phyloP scores from a whole-genome alignment of 1,140 invertebrate genomes.

The Bombyx mandarina region DNA sequence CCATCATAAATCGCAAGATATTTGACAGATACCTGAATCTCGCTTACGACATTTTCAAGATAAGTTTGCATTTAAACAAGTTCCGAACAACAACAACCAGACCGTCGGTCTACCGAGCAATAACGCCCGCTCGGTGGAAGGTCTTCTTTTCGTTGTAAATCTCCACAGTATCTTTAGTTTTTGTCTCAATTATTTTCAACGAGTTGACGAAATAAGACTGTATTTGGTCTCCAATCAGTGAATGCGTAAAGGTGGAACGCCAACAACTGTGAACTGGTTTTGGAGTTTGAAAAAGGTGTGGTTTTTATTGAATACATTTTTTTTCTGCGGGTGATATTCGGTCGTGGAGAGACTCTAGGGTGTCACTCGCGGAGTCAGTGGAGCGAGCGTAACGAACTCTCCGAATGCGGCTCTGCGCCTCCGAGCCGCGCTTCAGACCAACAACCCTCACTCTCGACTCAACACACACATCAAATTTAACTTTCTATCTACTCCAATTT shows the following conservation, averaged over 20 bases:
- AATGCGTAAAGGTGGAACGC: not conserved
- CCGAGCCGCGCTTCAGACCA: slow-evolving; percentile 11
- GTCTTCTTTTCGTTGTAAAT: too few species aligned
- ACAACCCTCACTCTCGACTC: slow-evolving; percentile 27
- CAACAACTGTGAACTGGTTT: slow-evolving; percentile 18
- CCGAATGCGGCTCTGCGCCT: slow-evolving; percentile 27
- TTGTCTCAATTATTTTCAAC: not conserved
- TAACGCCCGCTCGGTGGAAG: too few species aligned
- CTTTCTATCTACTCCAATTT: too few species aligned
- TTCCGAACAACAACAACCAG: too few species aligned
- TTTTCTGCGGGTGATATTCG: slow-evolving; percentile 41
- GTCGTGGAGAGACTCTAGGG: slow-evolving; percentile 43
- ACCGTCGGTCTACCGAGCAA: too few species aligned
- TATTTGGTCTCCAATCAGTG: too few species aligned
- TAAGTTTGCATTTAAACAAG: too few species aligned
- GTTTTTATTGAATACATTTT: slow-evolving; percentile 58
- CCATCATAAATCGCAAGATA: too few species aligned
- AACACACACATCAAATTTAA: not conserved
- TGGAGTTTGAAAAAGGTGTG: slow-evolving; percentile 43
- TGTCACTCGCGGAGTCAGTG: slow-evolving; percentile 55
- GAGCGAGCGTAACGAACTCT: slow-evolving; percentile 57
- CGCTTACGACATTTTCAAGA: too few species aligned
- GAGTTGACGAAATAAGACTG: not conserved
- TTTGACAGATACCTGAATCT: too few species aligned
- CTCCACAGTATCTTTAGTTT: too few species aligned